These are phyloP conservation scores for Sisor rabdophorus DNA, from an alignment of 2,113 vertebrate species.

Conservation along the genomic window DNA sequence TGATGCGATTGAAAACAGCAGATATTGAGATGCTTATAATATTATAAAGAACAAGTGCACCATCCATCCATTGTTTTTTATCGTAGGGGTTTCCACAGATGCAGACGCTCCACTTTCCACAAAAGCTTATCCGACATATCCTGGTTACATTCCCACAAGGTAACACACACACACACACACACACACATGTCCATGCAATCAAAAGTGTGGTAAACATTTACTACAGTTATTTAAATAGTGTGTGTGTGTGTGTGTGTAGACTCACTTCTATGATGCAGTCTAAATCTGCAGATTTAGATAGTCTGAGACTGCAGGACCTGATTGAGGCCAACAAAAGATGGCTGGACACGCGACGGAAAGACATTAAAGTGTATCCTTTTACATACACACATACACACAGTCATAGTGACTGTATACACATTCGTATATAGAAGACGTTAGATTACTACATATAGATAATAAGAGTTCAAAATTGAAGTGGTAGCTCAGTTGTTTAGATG, in stretches of 20 bases:
- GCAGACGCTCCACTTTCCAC: conserved; percentile 31
- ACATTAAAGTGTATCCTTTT: conserved; percentile 85
- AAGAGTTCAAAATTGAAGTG: neutral
- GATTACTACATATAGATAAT: neutral
- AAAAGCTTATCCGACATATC: conserved; percentile 41
- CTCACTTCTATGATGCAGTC: conserved; percentile 59
- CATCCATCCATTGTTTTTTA: conserved; percentile 1
- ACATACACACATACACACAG: neutral
- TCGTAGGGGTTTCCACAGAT: conserved; percentile 54
- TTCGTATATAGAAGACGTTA: neutral
- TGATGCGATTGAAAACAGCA: neutral
- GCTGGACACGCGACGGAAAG: conserved; percentile 78
- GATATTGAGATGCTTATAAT: no score
- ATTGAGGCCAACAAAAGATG: conserved; percentile 83
- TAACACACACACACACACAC: conserved; percentile 19
- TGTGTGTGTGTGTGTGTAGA: conserved; percentile 57
- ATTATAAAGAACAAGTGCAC: neutral
- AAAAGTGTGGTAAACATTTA: neutral
- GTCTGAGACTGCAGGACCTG: conserved; percentile 68
- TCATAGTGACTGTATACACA: neutral
- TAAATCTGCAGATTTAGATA: conserved; percentile 52
- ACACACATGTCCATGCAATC: neutral
- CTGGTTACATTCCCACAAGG: conserved; percentile 58
- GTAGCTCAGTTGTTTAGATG: no score
- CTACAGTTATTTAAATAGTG: neutral